Evolutionary conservation across 2,888 invertebrate genomes (phyloP), one percentile per base, ranked within the genome.

Genomic region (Tinea trinotella): DNA sequence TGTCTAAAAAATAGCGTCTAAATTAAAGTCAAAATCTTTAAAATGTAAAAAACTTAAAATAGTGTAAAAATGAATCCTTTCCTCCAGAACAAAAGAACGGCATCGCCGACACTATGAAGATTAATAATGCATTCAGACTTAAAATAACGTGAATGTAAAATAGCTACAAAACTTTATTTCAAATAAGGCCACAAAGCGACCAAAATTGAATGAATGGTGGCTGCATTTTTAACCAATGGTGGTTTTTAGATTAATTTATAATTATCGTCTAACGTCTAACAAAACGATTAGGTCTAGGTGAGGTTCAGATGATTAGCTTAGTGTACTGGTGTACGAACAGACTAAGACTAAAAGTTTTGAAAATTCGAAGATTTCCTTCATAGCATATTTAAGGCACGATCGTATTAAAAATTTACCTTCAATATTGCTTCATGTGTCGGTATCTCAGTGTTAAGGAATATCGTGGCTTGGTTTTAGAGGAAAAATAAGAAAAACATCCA

Each of bases 401-500:
- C 40, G 4, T 40, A n/a, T 40, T 40, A 40, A 40, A 40, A 40
- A 40, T 17, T 40, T 40, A 40, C 40, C 17, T 40, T 17, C 40
- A 40, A 40, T 12, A 40, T 40, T 40, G 17, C 40, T 15, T 15
- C 40, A 40, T 13, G 40, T 40, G 40, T 48, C 19, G 17, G 48
- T 20, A 4, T 48, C 48, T 20, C n/a, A 48, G n/a, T 9, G 13
- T 4, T 4, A 40, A 7, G 13, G 13, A 15, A 40, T 40, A 40
- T 17, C 40, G 13, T 17, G 13, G 17, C 19, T 2, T 48, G 48
- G 48, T 48, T 48, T 30, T 48, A 48, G 19, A 17, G 30, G 3
- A 18, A 40, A 48, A 40, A 40, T 40, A 40, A 48, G 48, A 48
- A 48, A 15, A 48, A 48, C 18, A 18, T 5, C 19, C 9, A 48